phyloP scores from a whole-genome alignment of 2,113 vertebrate genomes.

The Erythrolamprus reginae region DNA sequence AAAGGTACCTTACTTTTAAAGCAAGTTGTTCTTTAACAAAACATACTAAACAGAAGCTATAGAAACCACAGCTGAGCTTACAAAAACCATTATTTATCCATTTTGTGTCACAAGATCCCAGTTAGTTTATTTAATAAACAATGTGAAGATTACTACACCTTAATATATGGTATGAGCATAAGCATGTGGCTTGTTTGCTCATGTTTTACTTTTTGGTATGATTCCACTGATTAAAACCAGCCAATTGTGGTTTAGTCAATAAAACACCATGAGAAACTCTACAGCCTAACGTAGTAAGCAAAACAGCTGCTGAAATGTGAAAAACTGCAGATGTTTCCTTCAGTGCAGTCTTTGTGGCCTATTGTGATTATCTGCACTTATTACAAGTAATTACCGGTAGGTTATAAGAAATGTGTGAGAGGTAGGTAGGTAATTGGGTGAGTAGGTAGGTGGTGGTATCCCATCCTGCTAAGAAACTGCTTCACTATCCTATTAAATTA shows the following conservation, averaged over 20 bases:
- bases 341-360: background rate
- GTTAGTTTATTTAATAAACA: background rate
- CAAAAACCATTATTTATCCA: background rate
- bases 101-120: background rate
- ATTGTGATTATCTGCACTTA: background rate
- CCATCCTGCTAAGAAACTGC: background rate
- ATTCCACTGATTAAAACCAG: background rate
- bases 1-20: background rate
- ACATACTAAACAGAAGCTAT: background rate
- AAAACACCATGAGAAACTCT: background rate
- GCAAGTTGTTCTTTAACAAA: background rate
- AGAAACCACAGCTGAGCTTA: background rate
- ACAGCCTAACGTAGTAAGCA: background rate
- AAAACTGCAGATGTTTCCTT: background rate
- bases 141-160: background rate
- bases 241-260: background rate
- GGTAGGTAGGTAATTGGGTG: no score
- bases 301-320: background rate
- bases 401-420: background rate
- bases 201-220: background rate
- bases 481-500: background rate
- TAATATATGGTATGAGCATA: background rate
- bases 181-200: background rate
- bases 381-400: background rate
- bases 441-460: background rate